Evolutionary conservation across 2,888 invertebrate genomes (phyloP), one percentile per base, ranked within the genome.

Genomic region (Coelinius sp.): DNA sequence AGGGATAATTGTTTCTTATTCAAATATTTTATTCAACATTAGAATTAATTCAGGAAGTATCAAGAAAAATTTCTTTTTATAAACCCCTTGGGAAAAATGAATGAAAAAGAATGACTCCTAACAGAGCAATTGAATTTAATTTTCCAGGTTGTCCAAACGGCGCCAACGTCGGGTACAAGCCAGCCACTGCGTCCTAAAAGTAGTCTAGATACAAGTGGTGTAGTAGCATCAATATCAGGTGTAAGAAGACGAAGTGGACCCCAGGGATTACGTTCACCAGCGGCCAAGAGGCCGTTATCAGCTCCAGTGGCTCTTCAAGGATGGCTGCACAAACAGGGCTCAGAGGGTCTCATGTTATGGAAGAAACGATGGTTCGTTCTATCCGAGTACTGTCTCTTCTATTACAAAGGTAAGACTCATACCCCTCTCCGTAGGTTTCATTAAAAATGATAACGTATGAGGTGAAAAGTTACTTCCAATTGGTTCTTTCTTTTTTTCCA

Each of bases 321-420:
- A 20, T 96, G 97, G 93, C 89, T 97, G 63, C 94, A 96, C 88
- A 97, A 97, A 85, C 96, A 97, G 89, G 97, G 97, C 67, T 96
- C 96, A 38, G 96, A 96, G 83, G 97, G 97, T 6, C 90, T 97
- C 2, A 97, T 96, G 91, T 92, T 96, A 49, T 97, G 97, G 97
- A 94, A 97, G 85, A 96, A 95, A 85, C 91, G 97, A 73, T 97
- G 97, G 97, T 97, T 96, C 89, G 97, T 97, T 46, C 90, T 97
- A 70, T 95, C 96, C 31, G 97, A 97, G 86, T 97, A 95, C 88
- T 97, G 97, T 85, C 91, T 97, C 75, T 97, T 96, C 89, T 97
- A 97, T 85, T 97, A 97, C 88, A 97, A 97, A 91, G 94, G 95
- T 95, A 87, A 66, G 49, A 8, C 31, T 46, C 17, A 4, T 4